Base-by-base conservation (phyloP, 2,888 invertebrate genomes). In the Heterodera filipjevi region DNA sequence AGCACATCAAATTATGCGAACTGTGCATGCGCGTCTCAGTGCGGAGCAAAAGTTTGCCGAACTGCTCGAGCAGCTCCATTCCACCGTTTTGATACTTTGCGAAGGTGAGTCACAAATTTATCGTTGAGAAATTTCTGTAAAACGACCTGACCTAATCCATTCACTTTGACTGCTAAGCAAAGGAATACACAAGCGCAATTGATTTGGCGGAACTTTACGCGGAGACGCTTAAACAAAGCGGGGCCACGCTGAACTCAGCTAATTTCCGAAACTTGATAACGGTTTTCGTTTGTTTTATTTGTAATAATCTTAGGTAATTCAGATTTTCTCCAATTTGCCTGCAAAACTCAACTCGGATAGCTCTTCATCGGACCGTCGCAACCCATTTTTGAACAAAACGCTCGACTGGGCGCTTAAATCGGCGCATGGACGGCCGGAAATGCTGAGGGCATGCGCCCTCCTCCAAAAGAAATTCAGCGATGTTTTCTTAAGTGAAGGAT, bases 1-100 rank as follows among this genome's bases (percentile, higher is more conserved):
- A 72, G 86, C 86, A 14, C 86, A 86, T 77, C 86, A 86, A 72
- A 81, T 87, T 53, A 27, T 85, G 81, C 80, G 86, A 12, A 86
- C 86, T 30, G 64, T 86, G 16, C 83, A 78, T 78, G 83, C 82
- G 64, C 82, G 86, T 19, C 74, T 80, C 66, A 66, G 80, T 27
- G 76, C 79, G n/a, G 77, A 80, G 30, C 75, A 76, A 64, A 80
- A 81, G n/a, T 80, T 79, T 78, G 79, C 77, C 12, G 80, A 83
- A 35, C 76, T 86, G 71, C 71, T 83, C 30, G 75, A 72, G 30
- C 73, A 85, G 16, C 79, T 86, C 49, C 72, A 80, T 81, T 74
- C 80, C 77, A 81, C 49, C 83, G 82, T 33, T 66, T 33, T 71
- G 27, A 68, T 49, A 27, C 53, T 73, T 1, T 71, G 79, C 32